Evolutionary conservation across 2,888 invertebrate genomes (phyloP), one percentile per base, ranked within the genome.

Genomic region (Xestia xanthographa): DNA sequence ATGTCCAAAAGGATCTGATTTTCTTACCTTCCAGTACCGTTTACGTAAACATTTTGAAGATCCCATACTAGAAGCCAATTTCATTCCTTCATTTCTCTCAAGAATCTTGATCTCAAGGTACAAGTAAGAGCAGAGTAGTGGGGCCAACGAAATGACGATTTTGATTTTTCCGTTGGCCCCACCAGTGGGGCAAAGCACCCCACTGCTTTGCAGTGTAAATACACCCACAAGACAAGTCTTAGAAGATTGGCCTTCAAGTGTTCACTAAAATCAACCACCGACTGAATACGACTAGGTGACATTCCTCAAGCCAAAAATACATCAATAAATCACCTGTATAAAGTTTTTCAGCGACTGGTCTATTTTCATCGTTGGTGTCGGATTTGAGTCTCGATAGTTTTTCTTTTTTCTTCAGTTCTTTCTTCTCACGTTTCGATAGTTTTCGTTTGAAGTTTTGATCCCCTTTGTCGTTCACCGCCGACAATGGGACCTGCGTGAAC

Each of bases 371-470:
- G 75, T 96, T 96, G 1, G 96, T 95, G 90, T 97, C 97, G 67
- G 98, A 98, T 95, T 98, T 98, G 88, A 98, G 95, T 92, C 98
- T 97, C 66, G 98, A 98, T 83, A 98, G 94, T 95, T 99, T 98
- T 91, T 99, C 98, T 93, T 98, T 98, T 94, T 99, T 99, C 95
- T 99, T 99, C 93, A 99, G 97, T 93, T 99, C 99, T 93, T 99
- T 99, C 95, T 99, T 99, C 95, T 99, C 99, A 68, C 99, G 97
- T 96, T 99, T 99, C 69, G 99, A 99, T 88, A 99, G 97, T 97
- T 99, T 99, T 92, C 99, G 97, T 92, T 99, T 98, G 92, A 99
- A 99, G 93, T 98, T 98, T 84, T 98, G 97, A 88, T 98, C 98
- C 82, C 98, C 97, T 89, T 98, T 98, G 92, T 98, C 98, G 90